phyloP scores from a whole-genome alignment of 2,113 vertebrate genomes.

The Prolemur simus region DNA sequence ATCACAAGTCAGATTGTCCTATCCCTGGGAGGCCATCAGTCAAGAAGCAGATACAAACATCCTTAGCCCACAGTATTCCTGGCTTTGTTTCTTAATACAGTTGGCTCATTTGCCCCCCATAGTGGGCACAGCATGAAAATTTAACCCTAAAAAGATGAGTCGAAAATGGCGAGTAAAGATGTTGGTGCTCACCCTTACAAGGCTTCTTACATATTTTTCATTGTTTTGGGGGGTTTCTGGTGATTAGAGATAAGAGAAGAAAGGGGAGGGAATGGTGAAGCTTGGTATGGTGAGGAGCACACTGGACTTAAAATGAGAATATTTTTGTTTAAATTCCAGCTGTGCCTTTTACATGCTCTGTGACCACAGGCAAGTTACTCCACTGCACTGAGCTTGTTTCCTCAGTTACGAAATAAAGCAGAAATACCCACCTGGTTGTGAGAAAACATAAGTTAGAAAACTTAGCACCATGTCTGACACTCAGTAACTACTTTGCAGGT shows the following conservation, averaged over 20 bases:
- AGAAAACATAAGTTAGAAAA: neutral
- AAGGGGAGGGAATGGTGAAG: neutral
- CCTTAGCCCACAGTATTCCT: neutral
- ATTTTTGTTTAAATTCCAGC: neutral
- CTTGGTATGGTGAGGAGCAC: neutral
- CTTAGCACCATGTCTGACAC: neutral
- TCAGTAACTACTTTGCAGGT: neutral
- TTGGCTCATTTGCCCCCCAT: neutral
- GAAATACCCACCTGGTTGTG: neutral
- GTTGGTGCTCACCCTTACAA: rapidly evolving
- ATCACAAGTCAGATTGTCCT: neutral
- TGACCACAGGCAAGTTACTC: neutral
- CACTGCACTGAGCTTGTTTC: neutral
- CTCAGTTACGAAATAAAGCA: neutral
- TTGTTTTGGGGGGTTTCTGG: neutral
- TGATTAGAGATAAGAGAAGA: neutral
- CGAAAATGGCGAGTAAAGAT: neutral
- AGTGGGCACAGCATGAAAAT: neutral
- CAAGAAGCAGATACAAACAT: constrained; percentile 12
- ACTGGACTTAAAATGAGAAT: neutral
- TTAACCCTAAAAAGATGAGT: neutral
- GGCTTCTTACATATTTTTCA: neutral
- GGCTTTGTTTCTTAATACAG: constrained; percentile 33
- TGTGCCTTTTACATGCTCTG: neutral
- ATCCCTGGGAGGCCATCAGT: constrained; percentile 56